Evolutionary conservation across 2,888 invertebrate genomes (phyloP).

Genomic region (Ectropis crepuscularia): DNA sequence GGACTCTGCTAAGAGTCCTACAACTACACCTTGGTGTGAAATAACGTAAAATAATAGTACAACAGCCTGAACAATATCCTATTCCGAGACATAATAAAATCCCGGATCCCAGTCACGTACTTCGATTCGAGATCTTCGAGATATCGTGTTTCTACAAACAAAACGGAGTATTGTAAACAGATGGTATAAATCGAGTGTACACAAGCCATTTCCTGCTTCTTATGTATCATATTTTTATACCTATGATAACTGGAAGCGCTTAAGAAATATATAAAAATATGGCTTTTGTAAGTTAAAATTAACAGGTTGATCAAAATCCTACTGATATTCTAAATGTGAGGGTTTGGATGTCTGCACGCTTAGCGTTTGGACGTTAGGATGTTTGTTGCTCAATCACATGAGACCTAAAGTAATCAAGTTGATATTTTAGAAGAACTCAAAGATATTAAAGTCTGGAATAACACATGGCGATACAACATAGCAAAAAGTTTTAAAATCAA

Average conservation of each 20-base stretch:
- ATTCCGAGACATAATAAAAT: conserved; percentile 1
- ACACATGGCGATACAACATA: too few species aligned
- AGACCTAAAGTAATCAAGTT: too few species aligned
- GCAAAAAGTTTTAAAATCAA: too few species aligned
- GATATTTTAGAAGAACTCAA: too few species aligned
- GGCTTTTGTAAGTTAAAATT: too few species aligned
- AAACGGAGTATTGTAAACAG: conserved; percentile 41
- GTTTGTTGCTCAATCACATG: too few species aligned
- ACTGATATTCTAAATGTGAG: too few species aligned
- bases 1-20: too few species aligned
- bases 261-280: background rate
- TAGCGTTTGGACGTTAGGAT: too few species aligned
- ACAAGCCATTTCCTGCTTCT: conserved; percentile 12
- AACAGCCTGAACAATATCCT: conserved; percentile 3
- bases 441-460: too few species aligned
- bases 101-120: conserved; percentile 39
- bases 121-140: conserved; percentile 36
- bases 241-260: background rate
- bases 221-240: conserved; percentile 8
- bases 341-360: too few species aligned
- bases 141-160: conserved; percentile 41
- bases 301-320: too few species aligned
- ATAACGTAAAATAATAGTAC: background rate
- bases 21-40: background rate
- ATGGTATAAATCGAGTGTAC: conserved; percentile 29